A percentile compares a stretch with the other conserved stretches of the same genome.
Evolutionary conservation across 2,113 vertebrate genomes (phyloP).

Genomic region (Triplophysa siluroides): DNA sequence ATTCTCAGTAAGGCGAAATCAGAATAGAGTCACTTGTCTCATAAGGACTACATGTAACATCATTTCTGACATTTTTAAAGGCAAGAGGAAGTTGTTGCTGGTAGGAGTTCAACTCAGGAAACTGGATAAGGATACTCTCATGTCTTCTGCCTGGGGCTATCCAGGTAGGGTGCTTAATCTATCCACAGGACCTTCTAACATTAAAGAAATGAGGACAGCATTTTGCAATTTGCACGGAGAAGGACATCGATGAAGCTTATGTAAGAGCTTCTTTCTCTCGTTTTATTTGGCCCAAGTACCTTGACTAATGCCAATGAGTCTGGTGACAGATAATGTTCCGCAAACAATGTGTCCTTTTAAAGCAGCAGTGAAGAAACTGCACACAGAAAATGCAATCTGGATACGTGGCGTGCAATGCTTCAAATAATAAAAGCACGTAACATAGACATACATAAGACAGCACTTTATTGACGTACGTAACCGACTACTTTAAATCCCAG

Average conservation of each 20-base stretch:
- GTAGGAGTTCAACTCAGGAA: neutral
- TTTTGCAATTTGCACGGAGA: neutral
- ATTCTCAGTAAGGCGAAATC: neutral
- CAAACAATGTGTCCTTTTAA: conserved; percentile 29
- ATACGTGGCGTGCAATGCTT: neutral
- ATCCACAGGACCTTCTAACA: neutral
- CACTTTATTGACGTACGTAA: too few species aligned
- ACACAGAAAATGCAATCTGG: conserved; percentile 6
- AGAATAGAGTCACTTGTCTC: neutral
- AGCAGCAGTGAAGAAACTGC: conserved; percentile 3
- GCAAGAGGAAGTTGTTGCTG: neutral
- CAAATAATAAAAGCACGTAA: neutral
- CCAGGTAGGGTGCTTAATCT: conserved; percentile 25
- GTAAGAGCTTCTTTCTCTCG: neutral
- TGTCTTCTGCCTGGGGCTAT: conserved; percentile 14
- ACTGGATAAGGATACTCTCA: neutral
- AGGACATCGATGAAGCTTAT: neutral
- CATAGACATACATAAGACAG: too few species aligned
- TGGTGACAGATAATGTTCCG: conserved; percentile 22
- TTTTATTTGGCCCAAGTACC: conserved; percentile 14
- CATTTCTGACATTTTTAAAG: neutral
- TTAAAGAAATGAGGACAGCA: neutral
- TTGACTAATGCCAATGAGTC: conserved; percentile 36
- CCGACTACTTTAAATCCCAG: too few species aligned
- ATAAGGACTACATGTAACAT: neutral